Evolutionary conservation across 1,140 invertebrate species (phyloP), one percentile per base, ranked within the genome.

Genomic region (Bombus picipes): DNA sequence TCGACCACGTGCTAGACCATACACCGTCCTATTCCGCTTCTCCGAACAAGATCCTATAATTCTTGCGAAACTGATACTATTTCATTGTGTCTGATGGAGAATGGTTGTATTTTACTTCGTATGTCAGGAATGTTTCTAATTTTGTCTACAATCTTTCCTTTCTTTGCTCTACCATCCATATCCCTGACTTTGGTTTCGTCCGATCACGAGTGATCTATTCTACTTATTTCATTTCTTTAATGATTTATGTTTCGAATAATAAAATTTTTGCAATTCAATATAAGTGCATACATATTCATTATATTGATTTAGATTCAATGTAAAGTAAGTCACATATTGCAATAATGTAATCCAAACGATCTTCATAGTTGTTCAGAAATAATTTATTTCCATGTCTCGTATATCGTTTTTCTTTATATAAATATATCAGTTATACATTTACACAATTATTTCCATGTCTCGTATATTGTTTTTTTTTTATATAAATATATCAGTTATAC

Each of bases 1-100:
- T 41, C 66, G 65, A 70, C 78, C 78, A 70, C 43, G 78, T 70
- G 78, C 43, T 65, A 53, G 65, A 39, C 78, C 65, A n/a, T 70
- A 34, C 65, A 12, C 28, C 12, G 43, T 28, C 22, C 78, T 47
- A 22, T 34, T 68, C 39, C 28, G 3, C 75, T 62, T 32, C 13
- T 53, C 3, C 32, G 25, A 70, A 53, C 43, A 43, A 18, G n/a
- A 53, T 70, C 28, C 65, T n/a, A 3, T n/a, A 34, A 53, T 80
- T 22, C 65, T 68, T 70, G 43, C 59, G 70, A 34, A 25, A 25
- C 22, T 53, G 1, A 10, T 18, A n/a, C 18, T 47, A n/a, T 53
- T 74, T 47, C 41, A 9, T 34, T 3, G 5, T 34, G 22, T 18
- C 32, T 8, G 18, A 13, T 34, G 5, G 25, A 5, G 8, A 28